Base-by-base conservation (phyloP, 2,797 vertebrate genomes). In the Gila robusta region DNA sequence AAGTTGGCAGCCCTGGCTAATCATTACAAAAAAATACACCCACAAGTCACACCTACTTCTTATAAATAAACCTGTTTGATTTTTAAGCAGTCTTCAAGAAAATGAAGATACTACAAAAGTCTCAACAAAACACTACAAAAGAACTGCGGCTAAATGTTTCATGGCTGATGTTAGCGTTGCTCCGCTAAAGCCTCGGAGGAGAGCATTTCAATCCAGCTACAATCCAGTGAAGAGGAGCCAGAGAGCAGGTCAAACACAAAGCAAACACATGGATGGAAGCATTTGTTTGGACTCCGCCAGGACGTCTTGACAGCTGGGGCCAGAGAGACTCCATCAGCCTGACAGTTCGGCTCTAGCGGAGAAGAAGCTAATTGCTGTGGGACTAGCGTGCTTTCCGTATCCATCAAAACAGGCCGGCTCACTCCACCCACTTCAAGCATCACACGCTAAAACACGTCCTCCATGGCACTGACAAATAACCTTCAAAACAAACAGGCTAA, bases 321-420 rank as follows among this genome's bases (percentile, higher is more conserved):
- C 87, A 89, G 90, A 91, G 91, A 93, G 93, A 93, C 93, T 94
- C 93, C 93, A 93, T 95, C 92, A 95, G 91, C 76, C 92, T 93
- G 95, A 94, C 95, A 93, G 92, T 90, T 92, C 76, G 89, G 90
- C 93, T 94, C 93, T 94, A 92, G 89, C 90, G 91, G 84, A 94
- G 92, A 93, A 93, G 92, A 32, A 95, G 94, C 94, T 96, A 95
- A 95, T 95, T 95, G 95, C 94, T 95, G 92, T 93, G 94, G 94
- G 95, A 95, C 92, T 87, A 35, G 87, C 89, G 88, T 88, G 92
- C 91, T 90, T 93, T 95, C 94, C 90, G 91, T 92, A 94, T 95
- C 93, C 92, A 94, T 95, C 94, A 95, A 91, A 92, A 64, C 83
- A 80, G 32, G 32, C 35, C 52, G 8, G 39, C 83, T 44, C 52